Percentiles rank a stretch among this genome's conserved stretches.
These are phyloP conservation scores for Hypena proboscidalis DNA, from an alignment of 2,888 invertebrate species.

Conservation along the genomic window DNA sequence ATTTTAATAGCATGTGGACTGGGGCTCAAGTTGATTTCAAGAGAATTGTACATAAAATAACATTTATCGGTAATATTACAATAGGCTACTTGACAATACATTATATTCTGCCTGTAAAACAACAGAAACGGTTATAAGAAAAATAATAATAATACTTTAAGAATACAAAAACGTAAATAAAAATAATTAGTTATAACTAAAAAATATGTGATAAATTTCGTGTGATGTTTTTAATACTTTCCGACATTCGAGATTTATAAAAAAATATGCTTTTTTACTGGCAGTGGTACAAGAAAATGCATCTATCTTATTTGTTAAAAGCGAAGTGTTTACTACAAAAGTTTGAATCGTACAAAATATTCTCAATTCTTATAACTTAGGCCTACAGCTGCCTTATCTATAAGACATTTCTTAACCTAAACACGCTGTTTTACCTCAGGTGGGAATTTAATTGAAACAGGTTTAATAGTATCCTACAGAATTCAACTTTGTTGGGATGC, in stretches of 20 bases:
- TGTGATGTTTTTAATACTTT: slow-evolving; percentile 31
- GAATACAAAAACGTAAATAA: not conserved
- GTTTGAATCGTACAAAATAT: slow-evolving; percentile 42
- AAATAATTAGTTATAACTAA: slow-evolving; percentile 6
- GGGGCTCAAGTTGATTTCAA: too few relatives aligned
- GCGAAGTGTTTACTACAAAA: slow-evolving; percentile 25
- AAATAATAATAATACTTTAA: slow-evolving; percentile 5
- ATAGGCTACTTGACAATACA: slow-evolving; percentile 7
- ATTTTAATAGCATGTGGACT: too few relatives aligned
- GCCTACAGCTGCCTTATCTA: slow-evolving; percentile 33
- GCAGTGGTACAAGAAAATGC: slow-evolving; percentile 24
- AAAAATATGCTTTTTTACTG: slow-evolving; percentile 3
- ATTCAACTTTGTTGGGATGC: not conserved
- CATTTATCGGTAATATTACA: too few relatives aligned
- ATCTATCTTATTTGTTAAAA: slow-evolving; percentile 26
- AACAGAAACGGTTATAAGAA: too few relatives aligned
- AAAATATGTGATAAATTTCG: slow-evolving; percentile 29
- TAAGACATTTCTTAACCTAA: slow-evolving; percentile 29
- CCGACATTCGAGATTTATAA: not conserved
- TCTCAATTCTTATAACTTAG: slow-evolving; percentile 39
- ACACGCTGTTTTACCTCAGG: slow-evolving; percentile 39
- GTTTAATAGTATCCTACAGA: not conserved
- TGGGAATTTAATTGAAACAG: slow-evolving; percentile 42
- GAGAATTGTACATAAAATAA: too few relatives aligned
- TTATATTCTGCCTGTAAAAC: slow-evolving; percentile 16